Conservation (phyloP, 30 jellyfish, hydroid and myxozoan genomes). For the Hydra vulgaris region DNA sequence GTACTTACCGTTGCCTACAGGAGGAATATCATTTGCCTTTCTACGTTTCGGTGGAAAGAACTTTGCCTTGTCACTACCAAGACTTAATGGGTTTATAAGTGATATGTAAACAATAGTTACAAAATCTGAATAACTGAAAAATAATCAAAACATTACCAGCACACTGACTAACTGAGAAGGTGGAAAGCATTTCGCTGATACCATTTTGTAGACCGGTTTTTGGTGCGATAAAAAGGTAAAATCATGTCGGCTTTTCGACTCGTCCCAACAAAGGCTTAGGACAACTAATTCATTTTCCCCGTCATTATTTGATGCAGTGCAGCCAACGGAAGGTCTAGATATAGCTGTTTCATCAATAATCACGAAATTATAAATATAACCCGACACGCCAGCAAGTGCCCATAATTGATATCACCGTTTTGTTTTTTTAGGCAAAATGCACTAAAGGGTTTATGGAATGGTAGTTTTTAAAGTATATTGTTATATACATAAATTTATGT, state of each 20-base stretch:
- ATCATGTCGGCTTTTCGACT: constrained; percentile 9
- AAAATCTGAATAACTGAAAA: constrained; percentile 6
- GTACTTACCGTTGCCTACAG: constrained; percentile 10
- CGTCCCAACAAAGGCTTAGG: constrained; percentile 4
- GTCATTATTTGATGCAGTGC: constrained; percentile 26
- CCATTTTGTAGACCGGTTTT: constrained; percentile 32
- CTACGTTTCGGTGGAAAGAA: constrained; percentile 6
- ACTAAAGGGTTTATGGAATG: too few species aligned
- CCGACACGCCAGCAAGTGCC: constrained; percentile 51
- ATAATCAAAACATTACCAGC: constrained; percentile 18
- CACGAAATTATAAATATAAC: constrained; percentile 37
- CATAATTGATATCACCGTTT: constrained; percentile 46
- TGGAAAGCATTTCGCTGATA: constrained; percentile 39
- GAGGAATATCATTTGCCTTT: not conserved
- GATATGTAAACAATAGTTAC: constrained; percentile 4
- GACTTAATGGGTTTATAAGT: constrained; percentile 12
- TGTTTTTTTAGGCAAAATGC: too few species aligned
- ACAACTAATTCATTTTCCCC: constrained; percentile 52
- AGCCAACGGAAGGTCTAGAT: constrained; percentile 27
- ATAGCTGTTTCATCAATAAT: constrained; percentile 30
- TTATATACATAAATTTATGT: too few species aligned
- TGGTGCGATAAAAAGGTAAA: constrained; percentile 34
- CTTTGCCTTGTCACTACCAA: constrained; percentile 17
- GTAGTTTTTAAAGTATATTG: too few species aligned
- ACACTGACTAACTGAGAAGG: constrained; percentile 15